Evolutionary conservation across 2,113 vertebrate genomes (phyloP), one percentile per base, ranked within the genome.

Genomic region (Aspidoscelis tigris): DNA sequence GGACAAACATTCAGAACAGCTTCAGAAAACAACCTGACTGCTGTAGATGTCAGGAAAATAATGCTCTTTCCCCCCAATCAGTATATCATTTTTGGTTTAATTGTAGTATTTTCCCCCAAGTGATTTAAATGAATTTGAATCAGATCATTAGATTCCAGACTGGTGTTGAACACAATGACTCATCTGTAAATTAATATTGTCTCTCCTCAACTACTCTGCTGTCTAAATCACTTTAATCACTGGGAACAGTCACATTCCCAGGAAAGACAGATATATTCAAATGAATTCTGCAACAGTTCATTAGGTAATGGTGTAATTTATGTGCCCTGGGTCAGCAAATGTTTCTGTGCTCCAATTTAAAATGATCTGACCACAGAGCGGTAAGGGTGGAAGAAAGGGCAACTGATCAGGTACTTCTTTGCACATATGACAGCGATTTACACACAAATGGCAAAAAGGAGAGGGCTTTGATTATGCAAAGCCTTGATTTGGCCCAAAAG

Each of bases 41-140:
- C 50, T 89, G 53, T 53, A 21, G 2, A 68, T 86, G 41, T 80
- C 1, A 1, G 20, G 86, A 66, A 90, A 50, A 76, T 26, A 81
- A 55, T 66, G 88, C 80, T 87, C 69, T 33, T 90, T 20, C 80
- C 75, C 81, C 4, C 83, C 11, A 61, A 0, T 0, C 77, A 53
- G 76, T 55, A 24, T 22, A 43, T 22, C 14, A 58, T 84, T 77
- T 76, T 77, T 77, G 33, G 53, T 86, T 61, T 88, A 76, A 87
- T 90, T 86, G 91, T 33, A 85, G 88, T 79, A 11, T 87, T 92
- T 71, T 88, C 3, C 91, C 89, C 91, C 88, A 75, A 86, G 79
- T 93, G 92, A 95, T 94, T 94, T 94, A 94, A 95, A 96, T 95
- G 93, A 95, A 95, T 94, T 95, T 93, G 91, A 94, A 95, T 95